phyloP scores from a whole-genome alignment of 2,113 vertebrate genomes.

The Zosterops hypoxanthus region DNA sequence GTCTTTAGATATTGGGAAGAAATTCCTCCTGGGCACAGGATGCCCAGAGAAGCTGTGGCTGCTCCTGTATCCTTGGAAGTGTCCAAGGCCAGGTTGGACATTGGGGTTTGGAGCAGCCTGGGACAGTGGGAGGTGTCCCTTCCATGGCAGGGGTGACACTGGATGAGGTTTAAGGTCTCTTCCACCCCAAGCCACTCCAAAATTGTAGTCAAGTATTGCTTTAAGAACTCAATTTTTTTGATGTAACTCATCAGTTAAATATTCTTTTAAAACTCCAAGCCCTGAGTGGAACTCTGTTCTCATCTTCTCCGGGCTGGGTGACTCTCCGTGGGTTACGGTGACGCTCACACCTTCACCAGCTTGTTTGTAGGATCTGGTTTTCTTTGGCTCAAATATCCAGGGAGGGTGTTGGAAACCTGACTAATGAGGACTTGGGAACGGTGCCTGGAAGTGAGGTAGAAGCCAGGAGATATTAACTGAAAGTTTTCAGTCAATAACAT shows the following conservation, averaged over 20 bases:
- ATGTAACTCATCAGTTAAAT: not conserved
- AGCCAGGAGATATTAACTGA: not conserved
- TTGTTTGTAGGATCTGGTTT: not conserved
- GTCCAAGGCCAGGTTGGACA: rapidly evolving
- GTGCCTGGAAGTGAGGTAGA: not conserved
- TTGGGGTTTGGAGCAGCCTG: not conserved
- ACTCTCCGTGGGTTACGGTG: not conserved
- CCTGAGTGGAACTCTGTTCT: not conserved
- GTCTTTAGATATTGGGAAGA: not conserved
- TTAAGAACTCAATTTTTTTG: not conserved
- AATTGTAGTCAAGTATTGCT: not conserved
- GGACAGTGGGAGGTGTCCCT: not conserved
- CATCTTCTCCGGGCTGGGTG: not conserved
- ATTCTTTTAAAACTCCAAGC: not conserved
- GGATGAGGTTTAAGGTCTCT: not conserved
- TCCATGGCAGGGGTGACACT: not conserved
- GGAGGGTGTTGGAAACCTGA: not conserved
- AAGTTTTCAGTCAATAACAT: not conserved
- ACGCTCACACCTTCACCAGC: not conserved
- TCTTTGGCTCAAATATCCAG: not conserved
- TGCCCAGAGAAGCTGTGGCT: not conserved
- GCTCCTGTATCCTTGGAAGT: not conserved
- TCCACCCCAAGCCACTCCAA: not conserved
- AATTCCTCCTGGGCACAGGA: not conserved
- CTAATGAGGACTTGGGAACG: not conserved